These are phyloP conservation scores for Mystacides longicornis DNA, from an alignment of 2,888 invertebrate genomes.

Conservation along the genomic window DNA sequence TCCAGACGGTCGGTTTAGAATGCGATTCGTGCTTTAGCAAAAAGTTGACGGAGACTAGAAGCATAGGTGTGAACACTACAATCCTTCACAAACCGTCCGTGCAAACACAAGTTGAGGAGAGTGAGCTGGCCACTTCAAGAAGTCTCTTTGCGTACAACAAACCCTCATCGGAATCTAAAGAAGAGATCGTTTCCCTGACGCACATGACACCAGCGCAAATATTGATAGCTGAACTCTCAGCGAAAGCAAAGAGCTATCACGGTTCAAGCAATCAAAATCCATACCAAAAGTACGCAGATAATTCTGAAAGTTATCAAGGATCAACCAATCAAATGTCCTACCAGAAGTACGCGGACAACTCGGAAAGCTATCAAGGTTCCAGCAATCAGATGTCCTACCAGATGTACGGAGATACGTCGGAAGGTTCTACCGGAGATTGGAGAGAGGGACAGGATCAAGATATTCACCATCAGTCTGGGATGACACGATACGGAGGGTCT, in stretches of 20 bases:
- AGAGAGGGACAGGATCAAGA: too few relatives aligned
- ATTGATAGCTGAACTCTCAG: conserved; percentile 17
- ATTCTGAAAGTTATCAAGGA: too few relatives aligned
- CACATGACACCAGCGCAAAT: conserved; percentile 25
- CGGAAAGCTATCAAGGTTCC: too few relatives aligned
- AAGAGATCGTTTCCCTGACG: conserved; percentile 19
- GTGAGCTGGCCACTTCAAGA: conserved; percentile 14
- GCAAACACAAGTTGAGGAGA: conserved; percentile 16
- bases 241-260: conserved; percentile 16
- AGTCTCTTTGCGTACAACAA: conserved; percentile 12
- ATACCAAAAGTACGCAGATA: too few relatives aligned
- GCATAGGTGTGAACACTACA: conserved; percentile 5
- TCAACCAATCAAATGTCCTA: too few relatives aligned
- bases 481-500: too few relatives aligned
- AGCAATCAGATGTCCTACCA: too few relatives aligned
- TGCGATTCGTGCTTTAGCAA: conserved; percentile 9
- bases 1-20: conserved; percentile 11
- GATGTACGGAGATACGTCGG: too few relatives aligned
- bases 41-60: background rate
- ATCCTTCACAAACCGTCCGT: background rate
- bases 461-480: too few relatives aligned
- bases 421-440: too few relatives aligned
- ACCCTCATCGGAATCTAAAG: background rate
- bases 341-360: too few relatives aligned
- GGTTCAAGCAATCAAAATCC: too few relatives aligned